Conservation (phyloP, 1,140 invertebrate genomes). For the Tetramorium simillimum region DNA sequence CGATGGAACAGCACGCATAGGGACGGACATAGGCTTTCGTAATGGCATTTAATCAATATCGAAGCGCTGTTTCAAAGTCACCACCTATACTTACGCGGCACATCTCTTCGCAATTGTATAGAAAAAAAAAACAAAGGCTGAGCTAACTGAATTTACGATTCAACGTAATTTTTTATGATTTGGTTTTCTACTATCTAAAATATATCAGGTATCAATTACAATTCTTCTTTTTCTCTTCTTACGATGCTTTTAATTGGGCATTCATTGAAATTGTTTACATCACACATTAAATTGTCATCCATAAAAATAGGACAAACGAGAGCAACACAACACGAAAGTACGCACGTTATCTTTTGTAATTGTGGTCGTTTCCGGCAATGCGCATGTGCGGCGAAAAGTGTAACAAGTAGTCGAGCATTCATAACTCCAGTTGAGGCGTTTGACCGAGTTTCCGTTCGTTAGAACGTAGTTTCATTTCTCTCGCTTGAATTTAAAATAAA, state of each 20-base stretch:
- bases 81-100: background rate
- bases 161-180: background rate
- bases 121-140: conserved; percentile 11
- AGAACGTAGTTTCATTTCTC: background rate
- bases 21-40: conserved; percentile 48
- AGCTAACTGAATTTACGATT: background rate
- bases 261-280: background rate
- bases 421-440: background rate
- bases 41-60: conserved; percentile 70
- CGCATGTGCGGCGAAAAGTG: conserved; percentile 41
- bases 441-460: conserved; percentile 11
- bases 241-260: background rate
- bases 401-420: conserved; percentile 49
- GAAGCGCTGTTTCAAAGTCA: conserved; percentile 66
- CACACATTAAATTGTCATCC: background rate
- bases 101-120: background rate
- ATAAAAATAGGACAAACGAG: background rate
- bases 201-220: background rate
- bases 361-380: background rate
- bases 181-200: background rate
- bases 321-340: background rate
- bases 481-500: background rate
- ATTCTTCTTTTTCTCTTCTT: background rate
- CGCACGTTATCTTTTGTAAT: background rate
- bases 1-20: conserved; percentile 4